These are phyloP conservation scores for Eupithecia pulchellata DNA, from an alignment of 2,888 invertebrate species.

Conservation along the genomic window DNA sequence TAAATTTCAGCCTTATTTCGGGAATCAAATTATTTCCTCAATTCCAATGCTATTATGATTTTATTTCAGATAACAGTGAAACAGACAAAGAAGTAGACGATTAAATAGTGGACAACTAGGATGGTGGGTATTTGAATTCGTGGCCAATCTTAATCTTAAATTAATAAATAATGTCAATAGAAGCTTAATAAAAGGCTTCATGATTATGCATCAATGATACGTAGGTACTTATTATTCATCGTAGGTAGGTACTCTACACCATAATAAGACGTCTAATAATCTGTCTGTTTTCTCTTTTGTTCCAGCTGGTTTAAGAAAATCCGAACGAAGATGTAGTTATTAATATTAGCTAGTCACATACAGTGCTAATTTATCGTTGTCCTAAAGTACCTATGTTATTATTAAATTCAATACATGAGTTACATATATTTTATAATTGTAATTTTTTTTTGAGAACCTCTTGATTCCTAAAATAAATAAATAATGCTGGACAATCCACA, in stretches of 20 bases:
- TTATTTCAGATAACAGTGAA: slow-evolving; percentile 45
- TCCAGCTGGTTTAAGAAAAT: slow-evolving; percentile 43
- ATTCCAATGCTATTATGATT: not conserved
- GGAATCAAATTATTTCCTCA: not conserved
- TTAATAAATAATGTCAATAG: too few relatives aligned
- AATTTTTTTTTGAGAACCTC: not conserved
- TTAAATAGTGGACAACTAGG: slow-evolving; percentile 22
- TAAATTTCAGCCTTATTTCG: not conserved
- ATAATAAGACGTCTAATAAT: not conserved
- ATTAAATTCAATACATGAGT: slow-evolving; percentile 53
- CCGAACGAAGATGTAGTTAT: slow-evolving; percentile 40
- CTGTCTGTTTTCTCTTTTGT: slow-evolving; percentile 32
- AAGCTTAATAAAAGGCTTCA: too few relatives aligned
- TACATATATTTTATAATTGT: slow-evolving; percentile 56
- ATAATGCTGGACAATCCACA: too few relatives aligned
- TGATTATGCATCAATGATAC: too few relatives aligned
- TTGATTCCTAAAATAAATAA: not conserved
- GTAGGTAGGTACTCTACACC: not conserved
- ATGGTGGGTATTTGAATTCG: slow-evolving; percentile 19
- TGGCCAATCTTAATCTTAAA: not conserved
- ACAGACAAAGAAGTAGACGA: slow-evolving; percentile 47
- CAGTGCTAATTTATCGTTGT: slow-evolving; percentile 49
- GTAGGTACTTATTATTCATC: too few relatives aligned
- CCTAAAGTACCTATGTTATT: slow-evolving; percentile 22
- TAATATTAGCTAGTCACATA: slow-evolving; percentile 51